These are phyloP conservation scores for Brienomyrus longianalis DNA, from an alignment of 2,113 vertebrate genomes.

Conservation along the genomic window DNA sequence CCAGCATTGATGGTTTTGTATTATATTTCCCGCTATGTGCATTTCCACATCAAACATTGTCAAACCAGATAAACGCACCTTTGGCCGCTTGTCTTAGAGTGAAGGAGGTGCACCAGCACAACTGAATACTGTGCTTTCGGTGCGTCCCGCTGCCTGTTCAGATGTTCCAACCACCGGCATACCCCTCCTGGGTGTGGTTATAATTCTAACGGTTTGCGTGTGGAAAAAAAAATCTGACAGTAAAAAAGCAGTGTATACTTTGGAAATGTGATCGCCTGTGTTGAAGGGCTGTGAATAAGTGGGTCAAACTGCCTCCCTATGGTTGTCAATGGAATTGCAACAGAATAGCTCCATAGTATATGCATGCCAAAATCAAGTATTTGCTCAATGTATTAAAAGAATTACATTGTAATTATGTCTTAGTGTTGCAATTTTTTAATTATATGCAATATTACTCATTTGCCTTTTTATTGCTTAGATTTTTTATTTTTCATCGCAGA, in stretches of 20 bases:
- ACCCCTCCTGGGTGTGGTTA: conserved; percentile 2
- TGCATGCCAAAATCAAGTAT: not conserved
- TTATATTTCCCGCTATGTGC: not conserved
- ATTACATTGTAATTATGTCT: not conserved
- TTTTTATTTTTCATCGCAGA: not conserved
- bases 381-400: not conserved
- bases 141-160: not conserved
- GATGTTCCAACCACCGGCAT: not conserved
- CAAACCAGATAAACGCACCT: not conserved
- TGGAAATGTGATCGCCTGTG: not conserved
- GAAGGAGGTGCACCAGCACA: not conserved
- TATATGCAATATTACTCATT: not conserved
- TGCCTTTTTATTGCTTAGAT: not conserved
- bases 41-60: not conserved
- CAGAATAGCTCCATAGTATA: not conserved
- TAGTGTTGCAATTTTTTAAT: not conserved
- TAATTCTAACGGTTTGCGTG: not conserved
- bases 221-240: not conserved
- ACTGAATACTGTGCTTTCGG: not conserved
- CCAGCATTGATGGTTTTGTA: not conserved
- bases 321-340: not conserved
- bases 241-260: not conserved
- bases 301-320: not conserved
- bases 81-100: not conserved
- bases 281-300: not conserved